Conservation (phyloP, 2,888 invertebrate genomes). For the Philaethria dido region DNA sequence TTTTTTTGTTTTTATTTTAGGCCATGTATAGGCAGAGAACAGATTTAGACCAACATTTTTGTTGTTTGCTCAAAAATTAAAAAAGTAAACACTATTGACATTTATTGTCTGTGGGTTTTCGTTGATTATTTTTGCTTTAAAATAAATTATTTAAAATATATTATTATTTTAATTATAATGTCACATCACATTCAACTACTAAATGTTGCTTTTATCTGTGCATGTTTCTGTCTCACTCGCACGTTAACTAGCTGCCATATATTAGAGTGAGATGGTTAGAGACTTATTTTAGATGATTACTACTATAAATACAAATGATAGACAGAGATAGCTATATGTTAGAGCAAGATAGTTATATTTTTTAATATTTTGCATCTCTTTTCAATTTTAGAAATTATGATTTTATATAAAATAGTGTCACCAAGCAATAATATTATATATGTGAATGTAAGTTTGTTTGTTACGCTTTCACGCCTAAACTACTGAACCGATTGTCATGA, state of each 20-base stretch:
- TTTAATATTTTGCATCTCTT: background rate
- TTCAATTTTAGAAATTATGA: background rate
- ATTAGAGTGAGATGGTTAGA: constrained; percentile 13
- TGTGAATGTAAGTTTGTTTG: too few species aligned
- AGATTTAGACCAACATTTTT: constrained; percentile 9
- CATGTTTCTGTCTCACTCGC: constrained; percentile 1
- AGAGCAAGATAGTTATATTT: background rate
- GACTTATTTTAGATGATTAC: background rate
- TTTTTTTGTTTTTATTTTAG: background rate
- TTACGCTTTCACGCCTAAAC: too few species aligned
- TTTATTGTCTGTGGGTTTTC: constrained; percentile 35
- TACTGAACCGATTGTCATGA: too few species aligned
- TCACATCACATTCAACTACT: constrained; percentile 25
- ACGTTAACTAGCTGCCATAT: background rate
- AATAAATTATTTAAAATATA: constrained; percentile 7
- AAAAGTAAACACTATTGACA: constrained; percentile 24
- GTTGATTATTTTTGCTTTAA: constrained; percentile 22
- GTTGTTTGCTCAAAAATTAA: background rate
- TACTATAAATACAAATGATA: constrained; percentile 9
- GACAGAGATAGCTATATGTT: constrained; percentile 6
- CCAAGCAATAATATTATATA: background rate
- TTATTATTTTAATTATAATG: background rate
- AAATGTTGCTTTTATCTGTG: constrained; percentile 15
- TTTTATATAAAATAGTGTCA: background rate
- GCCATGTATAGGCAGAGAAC: constrained; percentile 3